phyloP scores from a whole-genome alignment of 2,888 invertebrate genomes.

The Perithous albicinctus region DNA sequence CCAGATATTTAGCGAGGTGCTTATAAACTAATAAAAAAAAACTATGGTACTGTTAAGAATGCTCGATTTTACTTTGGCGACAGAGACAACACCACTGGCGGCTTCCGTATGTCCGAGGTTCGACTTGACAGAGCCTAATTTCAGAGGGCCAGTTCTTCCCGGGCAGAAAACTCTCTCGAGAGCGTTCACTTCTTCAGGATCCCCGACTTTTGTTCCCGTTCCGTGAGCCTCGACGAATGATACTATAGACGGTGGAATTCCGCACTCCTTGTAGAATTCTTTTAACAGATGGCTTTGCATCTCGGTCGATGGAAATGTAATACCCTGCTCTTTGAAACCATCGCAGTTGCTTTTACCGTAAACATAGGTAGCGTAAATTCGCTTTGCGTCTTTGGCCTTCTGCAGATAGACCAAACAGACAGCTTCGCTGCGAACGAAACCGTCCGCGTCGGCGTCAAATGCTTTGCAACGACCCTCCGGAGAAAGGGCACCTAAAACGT shows the following conservation, averaged over 20 bases:
- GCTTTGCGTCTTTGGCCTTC: conserved; percentile 86
- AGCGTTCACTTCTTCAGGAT: conserved; percentile 89
- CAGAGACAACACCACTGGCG: conserved; percentile 92
- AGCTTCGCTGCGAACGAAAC: conserved; percentile 94
- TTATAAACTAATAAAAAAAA: too few species aligned
- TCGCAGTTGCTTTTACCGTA: conserved; percentile 88
- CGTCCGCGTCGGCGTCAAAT: conserved; percentile 94
- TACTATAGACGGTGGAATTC: conserved; percentile 86
- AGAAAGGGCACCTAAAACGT: conserved; percentile 89
- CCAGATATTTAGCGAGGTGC: too few species aligned
- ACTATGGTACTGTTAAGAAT: neutral
- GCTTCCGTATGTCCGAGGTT: conserved; percentile 98
- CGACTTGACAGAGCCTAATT: conserved; percentile 96
- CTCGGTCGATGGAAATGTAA: conserved; percentile 80
- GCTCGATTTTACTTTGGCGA: conserved; percentile 89
- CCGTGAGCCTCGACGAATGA: conserved; percentile 90
- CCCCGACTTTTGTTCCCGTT: conserved; percentile 93
- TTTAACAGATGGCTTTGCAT: conserved; percentile 82
- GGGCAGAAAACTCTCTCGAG: conserved; percentile 92
- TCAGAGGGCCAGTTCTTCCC: conserved; percentile 88
- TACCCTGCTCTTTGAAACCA: conserved; percentile 85
- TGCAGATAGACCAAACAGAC: conserved; percentile 90
- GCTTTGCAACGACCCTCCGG: conserved; percentile 95
- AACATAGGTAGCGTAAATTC: conserved; percentile 86
- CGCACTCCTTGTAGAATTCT: conserved; percentile 87